Base-by-base conservation (phyloP, 2,113 vertebrate genomes). In the Halcyon senegalensis region DNA sequence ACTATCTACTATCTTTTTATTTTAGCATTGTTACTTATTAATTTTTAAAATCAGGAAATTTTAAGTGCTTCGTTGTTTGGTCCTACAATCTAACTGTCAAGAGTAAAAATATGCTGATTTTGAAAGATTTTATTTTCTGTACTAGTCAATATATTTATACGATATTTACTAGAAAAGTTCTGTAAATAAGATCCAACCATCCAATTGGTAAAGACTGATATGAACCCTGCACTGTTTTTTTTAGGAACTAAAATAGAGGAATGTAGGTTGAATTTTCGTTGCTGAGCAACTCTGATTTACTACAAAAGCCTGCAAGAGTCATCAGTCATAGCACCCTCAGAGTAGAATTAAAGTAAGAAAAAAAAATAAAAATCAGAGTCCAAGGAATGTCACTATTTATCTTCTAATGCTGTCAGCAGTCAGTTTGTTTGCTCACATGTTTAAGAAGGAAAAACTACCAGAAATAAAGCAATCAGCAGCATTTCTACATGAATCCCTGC, bases 51-150 rank as follows among this genome's bases (percentile, higher is more conserved):
- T 6, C 0, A 67, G 30, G n/a, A 90, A 41, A 78, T 91, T 86
- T 91, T 89, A 94, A 59, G 18, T 62, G 9, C 16, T 63, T 96
- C 89, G 58, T 91, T 73, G 89, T 69, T 91, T 90, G 53, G 25
- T 96, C 78, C 90, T 81, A 93, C 76, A 91, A 60, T 59, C 43
- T 41, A n/a, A 50, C 44, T 79, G 48, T 55, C 74, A 86, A 89
- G 91, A 93, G 60, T 46, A 97, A 62, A 89, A 94, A 44, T 51
- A 83, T 3, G 21, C 25, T 31, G 5, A 30, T 6, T 83, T 50
- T 48, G 39, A 82, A 21, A 67, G 43, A 66, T 3, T 4, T 7
- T 3, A 31, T 92, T 94, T 95, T 70, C 68, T 60, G 16, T 16
- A n/a, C 4, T 46, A 59, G 39, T 55, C 51, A 60, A 63, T 70